These are phyloP conservation scores for Eustalomyia histrio DNA, from an alignment of 2,888 invertebrate species.

Conservation along the genomic window DNA sequence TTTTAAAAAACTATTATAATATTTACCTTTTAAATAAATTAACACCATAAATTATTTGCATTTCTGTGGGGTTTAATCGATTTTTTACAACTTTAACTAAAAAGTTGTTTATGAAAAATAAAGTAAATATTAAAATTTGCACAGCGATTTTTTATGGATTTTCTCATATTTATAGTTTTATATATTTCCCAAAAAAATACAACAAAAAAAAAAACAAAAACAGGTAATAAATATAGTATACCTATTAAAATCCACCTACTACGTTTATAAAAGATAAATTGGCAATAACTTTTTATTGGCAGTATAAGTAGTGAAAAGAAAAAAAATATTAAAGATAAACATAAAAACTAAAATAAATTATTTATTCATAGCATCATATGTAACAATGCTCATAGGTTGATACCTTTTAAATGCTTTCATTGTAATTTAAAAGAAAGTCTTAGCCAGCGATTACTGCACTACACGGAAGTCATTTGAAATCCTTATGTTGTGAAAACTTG, in stretches of 20 bases:
- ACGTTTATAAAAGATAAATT: conserved; percentile 32
- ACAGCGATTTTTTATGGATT: neutral
- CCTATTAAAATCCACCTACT: conserved; percentile 4
- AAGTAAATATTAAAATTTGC: neutral
- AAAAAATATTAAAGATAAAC: neutral
- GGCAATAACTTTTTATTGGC: conserved; percentile 24
- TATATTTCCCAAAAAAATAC: neutral
- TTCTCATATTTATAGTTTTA: neutral
- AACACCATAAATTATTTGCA: no score
- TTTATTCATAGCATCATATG: neutral
- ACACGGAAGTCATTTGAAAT: no score
- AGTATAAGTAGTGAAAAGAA: conserved; percentile 5
- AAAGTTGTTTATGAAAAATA: neutral
- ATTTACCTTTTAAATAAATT: no score
- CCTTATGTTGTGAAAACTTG: no score
- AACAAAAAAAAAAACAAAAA: conserved; percentile 4
- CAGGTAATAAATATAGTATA: neutral
- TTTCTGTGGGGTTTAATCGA: no score
- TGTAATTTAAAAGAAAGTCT: no score
- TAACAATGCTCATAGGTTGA: no score
- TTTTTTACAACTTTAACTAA: neutral
- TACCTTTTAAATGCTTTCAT: no score
- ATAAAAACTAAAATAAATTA: neutral
- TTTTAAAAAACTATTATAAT: no score
- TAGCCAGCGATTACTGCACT: no score